Conservation (phyloP, 1,140 invertebrate genomes). For the Drosophila parvula region DNA sequence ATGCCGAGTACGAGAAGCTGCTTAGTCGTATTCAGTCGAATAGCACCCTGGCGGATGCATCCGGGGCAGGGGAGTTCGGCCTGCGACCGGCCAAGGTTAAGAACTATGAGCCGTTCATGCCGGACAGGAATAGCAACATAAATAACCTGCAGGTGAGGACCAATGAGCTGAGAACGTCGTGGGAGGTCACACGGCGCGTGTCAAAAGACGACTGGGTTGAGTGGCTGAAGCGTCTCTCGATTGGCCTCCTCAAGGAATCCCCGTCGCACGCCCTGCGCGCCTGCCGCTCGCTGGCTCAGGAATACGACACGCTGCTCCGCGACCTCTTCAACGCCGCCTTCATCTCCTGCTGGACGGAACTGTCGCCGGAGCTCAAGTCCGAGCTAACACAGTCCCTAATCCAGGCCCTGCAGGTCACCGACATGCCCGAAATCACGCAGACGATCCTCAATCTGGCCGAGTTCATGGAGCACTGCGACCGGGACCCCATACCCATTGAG, state of each 20-base stretch:
- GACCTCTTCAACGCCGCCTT: constrained; percentile 99
- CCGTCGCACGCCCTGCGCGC: constrained; percentile 96
- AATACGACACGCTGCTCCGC: constrained; percentile 95
- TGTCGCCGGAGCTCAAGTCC: constrained; percentile 91
- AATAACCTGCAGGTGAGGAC: constrained; percentile 92
- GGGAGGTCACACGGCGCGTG: constrained; percentile 94
- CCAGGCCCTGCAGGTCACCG: constrained; percentile 95
- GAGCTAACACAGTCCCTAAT: constrained; percentile 95
- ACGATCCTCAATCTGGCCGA: constrained; percentile 98
- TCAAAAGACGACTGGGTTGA: constrained; percentile 99
- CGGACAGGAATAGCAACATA: constrained; percentile 86
- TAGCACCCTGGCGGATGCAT: constrained; percentile 85
- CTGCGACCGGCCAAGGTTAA: constrained; percentile 86
- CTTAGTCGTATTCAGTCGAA: constrained; percentile 89
- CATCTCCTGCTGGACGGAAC: constrained; percentile 99
- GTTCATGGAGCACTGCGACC: constrained; percentile 99
- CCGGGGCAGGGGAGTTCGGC: constrained; percentile 87
- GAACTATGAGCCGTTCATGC: constrained; percentile 85
- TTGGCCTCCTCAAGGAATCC: constrained; percentile 97
- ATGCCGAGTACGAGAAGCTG: constrained; percentile 92
- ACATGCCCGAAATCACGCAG: constrained; percentile 98
- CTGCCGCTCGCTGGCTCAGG: constrained; percentile 96
- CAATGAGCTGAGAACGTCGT: constrained; percentile 93
- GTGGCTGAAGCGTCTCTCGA: constrained; percentile 96
- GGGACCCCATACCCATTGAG: constrained; percentile 96